Evolutionary conservation across 2,797 vertebrate species (phyloP), one percentile per base, ranked within the genome.

Genomic region (Tadarida brasiliensis): DNA sequence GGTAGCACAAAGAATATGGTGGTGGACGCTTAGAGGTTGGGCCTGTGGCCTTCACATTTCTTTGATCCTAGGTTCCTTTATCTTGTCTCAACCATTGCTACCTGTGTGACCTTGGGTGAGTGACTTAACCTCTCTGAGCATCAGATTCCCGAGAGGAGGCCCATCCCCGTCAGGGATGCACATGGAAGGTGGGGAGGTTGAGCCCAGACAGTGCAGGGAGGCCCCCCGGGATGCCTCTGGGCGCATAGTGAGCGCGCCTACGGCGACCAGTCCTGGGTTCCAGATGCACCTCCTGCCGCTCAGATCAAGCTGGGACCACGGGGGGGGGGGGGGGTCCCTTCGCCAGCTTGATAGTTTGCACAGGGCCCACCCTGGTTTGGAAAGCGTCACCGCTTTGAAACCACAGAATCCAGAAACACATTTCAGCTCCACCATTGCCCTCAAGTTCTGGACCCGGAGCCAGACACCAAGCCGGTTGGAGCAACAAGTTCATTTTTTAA

Each of bases 371-470:
- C 83, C 94, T 59, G n/a, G 47, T 71, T 94, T 96, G 96, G 83
- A 94, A 95, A 94, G 80, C 47, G 14, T 39, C 82, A 76, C 86
- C 51, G 22, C 76, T 83, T 51, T 8, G 76, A 87, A 95, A 91
- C 94, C 87, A 0, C 96, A 96, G 82, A 94, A 92, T 91, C 91
- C 90, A 96, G 96, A 97, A 95, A 96, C 94, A 96, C 89, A 93
- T 96, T 95, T 92, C 15, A 7, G 19, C 63, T 83, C 96, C 80
- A 82, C 92, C 76, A 44, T 87, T 70, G 91, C 91, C 92, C 96
- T 96, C 89, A 95, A 93, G 71, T 57, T 82, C 92, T 94, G 85
- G 93, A 93, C n/a, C 54, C 94, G 78, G 92, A 86, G 95, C 95
- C 95, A 97, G 93, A 87, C 28, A 94, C 61, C 81, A 93, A 95